Evolutionary conservation across 2,888 invertebrate genomes (phyloP).

Genomic region (Acanthosoma haemorrhoidale): DNA sequence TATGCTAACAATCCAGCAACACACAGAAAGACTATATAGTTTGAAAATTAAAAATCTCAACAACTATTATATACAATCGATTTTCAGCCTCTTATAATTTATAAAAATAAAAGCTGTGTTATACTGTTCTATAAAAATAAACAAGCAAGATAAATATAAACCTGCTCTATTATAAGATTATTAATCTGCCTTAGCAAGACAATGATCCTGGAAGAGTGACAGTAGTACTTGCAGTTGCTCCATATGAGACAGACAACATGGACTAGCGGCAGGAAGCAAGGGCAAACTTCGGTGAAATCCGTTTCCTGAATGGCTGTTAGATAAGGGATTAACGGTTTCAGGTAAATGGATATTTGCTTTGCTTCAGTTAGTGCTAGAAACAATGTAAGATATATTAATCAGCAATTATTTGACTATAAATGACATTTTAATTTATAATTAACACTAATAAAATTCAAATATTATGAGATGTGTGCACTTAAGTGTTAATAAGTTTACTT

Average conservation of each 20-base stretch:
- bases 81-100: no score
- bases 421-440: not conserved
- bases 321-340: conserved; percentile 75
- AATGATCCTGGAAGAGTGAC: conserved; percentile 81
- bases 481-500: not conserved
- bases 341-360: conserved; percentile 78
- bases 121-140: no score
- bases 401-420: not conserved
- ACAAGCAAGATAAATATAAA: conserved; percentile 46
- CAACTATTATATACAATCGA: no score
- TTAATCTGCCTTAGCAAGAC: conserved; percentile 82
- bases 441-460: no score
- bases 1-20: no score
- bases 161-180: conserved; percentile 84
- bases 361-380: conserved; percentile 74
- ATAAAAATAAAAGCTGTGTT: no score
- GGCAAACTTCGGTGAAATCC: conserved; percentile 76
- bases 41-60: no score
- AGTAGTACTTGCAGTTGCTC: conserved; percentile 85
- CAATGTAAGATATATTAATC: not conserved
- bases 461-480: not conserved
- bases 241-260: conserved; percentile 85
- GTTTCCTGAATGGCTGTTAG: conserved; percentile 75
- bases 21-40: no score
- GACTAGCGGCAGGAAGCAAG: conserved; percentile 72